Conservation (phyloP, 2,113 vertebrate genomes). For the Falco punctatus region DNA sequence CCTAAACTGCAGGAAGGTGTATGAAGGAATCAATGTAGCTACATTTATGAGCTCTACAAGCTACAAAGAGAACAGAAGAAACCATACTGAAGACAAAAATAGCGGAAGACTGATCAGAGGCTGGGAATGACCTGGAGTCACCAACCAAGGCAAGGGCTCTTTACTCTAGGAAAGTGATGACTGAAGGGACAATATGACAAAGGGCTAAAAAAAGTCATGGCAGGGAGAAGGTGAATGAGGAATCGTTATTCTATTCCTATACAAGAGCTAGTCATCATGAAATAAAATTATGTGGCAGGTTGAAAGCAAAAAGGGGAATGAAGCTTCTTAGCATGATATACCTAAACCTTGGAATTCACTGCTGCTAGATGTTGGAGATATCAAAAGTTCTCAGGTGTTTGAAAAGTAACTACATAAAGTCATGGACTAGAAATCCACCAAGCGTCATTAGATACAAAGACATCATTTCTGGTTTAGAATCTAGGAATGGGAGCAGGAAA, state of each 20-base stretch:
- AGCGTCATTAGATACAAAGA: not conserved
- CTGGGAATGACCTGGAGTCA: not conserved
- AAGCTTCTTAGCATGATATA: not conserved
- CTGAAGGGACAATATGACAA: not conserved
- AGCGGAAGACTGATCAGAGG: not conserved
- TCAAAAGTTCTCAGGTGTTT: not conserved
- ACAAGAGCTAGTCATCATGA: not conserved
- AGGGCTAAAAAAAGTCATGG: not conserved
- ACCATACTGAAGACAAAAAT: not conserved
- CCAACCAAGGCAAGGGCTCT: not conserved
- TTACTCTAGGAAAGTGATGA: not conserved
- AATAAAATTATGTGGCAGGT: not conserved
- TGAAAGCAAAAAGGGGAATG: not conserved
- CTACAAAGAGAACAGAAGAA: not conserved
- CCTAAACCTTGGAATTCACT: not conserved
- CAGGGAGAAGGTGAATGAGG: not conserved
- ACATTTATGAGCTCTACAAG: not conserved
- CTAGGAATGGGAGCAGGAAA: not conserved
- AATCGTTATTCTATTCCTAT: not conserved
- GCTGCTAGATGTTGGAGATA: not conserved
- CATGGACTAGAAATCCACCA: not conserved
- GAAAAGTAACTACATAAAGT: not conserved
- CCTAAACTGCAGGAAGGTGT: not conserved
- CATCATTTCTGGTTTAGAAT: not conserved
- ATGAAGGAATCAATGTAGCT: not conserved